Evolutionary conservation across 35 echinoderm and acorn worm species (phyloP), one percentile per base, ranked within the genome.

Genomic region (Heliocidaris tuberculata): DNA sequence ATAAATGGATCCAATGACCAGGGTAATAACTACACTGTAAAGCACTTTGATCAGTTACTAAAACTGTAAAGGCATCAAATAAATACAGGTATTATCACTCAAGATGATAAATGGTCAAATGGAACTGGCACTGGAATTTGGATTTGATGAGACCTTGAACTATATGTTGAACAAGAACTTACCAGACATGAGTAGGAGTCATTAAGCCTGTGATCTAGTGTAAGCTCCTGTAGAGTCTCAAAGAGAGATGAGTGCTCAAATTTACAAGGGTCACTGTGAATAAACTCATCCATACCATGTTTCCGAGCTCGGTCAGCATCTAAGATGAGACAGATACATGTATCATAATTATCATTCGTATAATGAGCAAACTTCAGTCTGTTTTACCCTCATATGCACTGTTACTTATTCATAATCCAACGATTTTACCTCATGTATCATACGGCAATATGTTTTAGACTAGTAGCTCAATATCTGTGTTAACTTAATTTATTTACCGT

Each of bases 221-320:
- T 99, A 29, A 99, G 95, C 89, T 96, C 97, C 88, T 99, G 98
- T 31, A 96, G 94, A 27, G 97, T 95, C 93, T 99, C 97, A 95
- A 97, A 97, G 27, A 99, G 85, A 56, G 94, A 47, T 0, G 98
- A 92, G 90, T 99, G 98, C 59, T 96, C 94, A 95, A 99, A 99
- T 10, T 90, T 95, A 71, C 97, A 97, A 17, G 98, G 97, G 92
- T 96, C 95, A 42, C 96, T 96, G 93, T 97, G 97, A 90, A 99
- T 99, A 86, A 99, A 99, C 91, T 99, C 98, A 85, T 99, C 98
- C 98, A 97, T 99, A 27, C 98, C 98, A 90, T 99, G 97, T 86
- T 99, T 99, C 27, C 97, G 50, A 30, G 98, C 98, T 93, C 98
- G 54, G 86, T 99, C 98, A 85, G 98, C 98, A 97, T 99, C 98